Base-by-base conservation (phyloP, 2,797 vertebrate species). In the Lutjanus argentimaculatus region DNA sequence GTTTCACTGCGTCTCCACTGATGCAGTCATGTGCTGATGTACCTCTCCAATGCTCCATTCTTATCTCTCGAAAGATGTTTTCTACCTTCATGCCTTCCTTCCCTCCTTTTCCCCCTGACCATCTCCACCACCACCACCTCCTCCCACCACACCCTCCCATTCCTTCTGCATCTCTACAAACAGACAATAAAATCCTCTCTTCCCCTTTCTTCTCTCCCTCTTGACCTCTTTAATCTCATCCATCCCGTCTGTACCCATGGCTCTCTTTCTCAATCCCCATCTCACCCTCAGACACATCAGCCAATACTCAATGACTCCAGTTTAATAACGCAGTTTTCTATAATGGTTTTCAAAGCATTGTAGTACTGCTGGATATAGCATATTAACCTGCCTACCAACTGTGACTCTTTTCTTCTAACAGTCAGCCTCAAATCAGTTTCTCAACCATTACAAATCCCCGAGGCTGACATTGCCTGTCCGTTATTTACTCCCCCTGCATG, bases 1-100 rank as follows among this genome's bases (percentile, higher is more conserved):
- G 88, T 87, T 90, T 64, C 83, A 83, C 66, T 74, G 69, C 49
- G 6, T 82, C 72, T 88, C 75, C 84, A 91, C 68, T 17, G 75
- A 86, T 90, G 90, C 91, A 74, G 76, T 85, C 88, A 88, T 85
- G 88, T 90, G 89, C 81, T 67, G 74, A 80, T 52, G 86, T 75
- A 49, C 56, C 72, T 74, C 75, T 90, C 80, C 85, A 71, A 19
- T 67, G 79, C 83, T 85, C 65, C 70, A 19, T 75, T 89, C 84
- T 87, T 90, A 88, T 90, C 92, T 87, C 80, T 83, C 80, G 0
- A 62, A 83, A 77, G 57, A 83, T 75, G 80, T 79, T 87, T 84
- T 87, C 75, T 81, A 71, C 83, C 75, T 72, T 72, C 77, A 77
- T 79, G 82, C 74, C 16, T 85, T 36, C 68, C 83, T 65, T 83